Percentiles rank a stretch among this genome's conserved stretches.
Evolutionary conservation across 1,140 invertebrate species (phyloP).

Genomic region (Drosophila novamexicana): DNA sequence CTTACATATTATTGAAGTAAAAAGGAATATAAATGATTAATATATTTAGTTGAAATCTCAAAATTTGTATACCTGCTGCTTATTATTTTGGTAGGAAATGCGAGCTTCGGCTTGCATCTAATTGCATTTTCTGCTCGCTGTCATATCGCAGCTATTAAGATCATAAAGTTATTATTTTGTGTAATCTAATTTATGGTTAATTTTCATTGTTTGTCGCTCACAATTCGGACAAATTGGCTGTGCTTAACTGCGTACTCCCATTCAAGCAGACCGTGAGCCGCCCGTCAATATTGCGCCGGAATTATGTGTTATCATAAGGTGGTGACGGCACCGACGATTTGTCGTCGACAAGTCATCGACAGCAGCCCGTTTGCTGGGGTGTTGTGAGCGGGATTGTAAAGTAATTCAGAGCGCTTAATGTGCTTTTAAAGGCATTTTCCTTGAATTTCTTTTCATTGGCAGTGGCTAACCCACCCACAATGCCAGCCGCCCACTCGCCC

Average conservation of each 20-base stretch:
- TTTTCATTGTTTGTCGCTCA: slow-evolving; percentile 21
- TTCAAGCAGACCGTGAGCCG: slow-evolving; percentile 24
- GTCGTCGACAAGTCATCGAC: slow-evolving; percentile 12
- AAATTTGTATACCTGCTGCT: too few species aligned
- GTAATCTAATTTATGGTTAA: slow-evolving; percentile 32
- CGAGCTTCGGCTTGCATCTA: neutral
- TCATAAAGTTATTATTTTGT: slow-evolving; percentile 22
- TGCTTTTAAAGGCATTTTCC: slow-evolving; percentile 23
- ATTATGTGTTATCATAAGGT: slow-evolving; percentile 19
- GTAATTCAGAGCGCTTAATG: slow-evolving; percentile 10
- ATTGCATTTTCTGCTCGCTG: neutral
- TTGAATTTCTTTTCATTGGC: slow-evolving; percentile 37
- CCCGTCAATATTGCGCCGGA: slow-evolving; percentile 14
- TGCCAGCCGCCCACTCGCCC: too few species aligned
- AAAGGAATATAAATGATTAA: too few species aligned
- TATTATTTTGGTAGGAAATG: neutral
- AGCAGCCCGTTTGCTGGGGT: slow-evolving; percentile 5
- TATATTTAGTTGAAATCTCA: too few species aligned
- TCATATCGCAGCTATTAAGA: slow-evolving; percentile 7
- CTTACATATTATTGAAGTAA: too few species aligned
- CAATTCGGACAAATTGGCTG: slow-evolving; percentile 15
- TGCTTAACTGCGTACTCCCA: slow-evolving; percentile 29
- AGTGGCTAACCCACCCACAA: neutral
- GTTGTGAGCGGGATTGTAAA: slow-evolving; percentile 10
- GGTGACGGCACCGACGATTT: slow-evolving; percentile 20